Evolutionary conservation across 2,797 vertebrate species (phyloP), one percentile per base, ranked within the genome.

Genomic region (Antennarius maculatus): DNA sequence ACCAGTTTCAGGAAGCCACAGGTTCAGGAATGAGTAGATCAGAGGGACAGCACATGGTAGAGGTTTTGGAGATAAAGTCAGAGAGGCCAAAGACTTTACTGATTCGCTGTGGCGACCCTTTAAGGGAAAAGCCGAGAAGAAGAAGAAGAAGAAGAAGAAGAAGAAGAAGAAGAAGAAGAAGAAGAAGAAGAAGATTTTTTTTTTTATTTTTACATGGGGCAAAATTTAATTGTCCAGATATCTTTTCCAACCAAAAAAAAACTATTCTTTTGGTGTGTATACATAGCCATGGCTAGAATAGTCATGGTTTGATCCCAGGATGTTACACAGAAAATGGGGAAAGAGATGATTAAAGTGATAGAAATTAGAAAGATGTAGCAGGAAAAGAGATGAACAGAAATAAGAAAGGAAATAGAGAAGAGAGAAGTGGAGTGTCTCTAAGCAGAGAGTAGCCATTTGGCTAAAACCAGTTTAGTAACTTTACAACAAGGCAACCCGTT

Each of bases 231-330:
- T 72, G 77, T 87, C 90, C 66, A 77, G 73, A 77, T 85, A 50
- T 80, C 89, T 86, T 93, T 88, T 91, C 92, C 91, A 93, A 91
- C 81, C 92, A 90, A 91, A 91, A 84, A 79, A 76, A 74, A 28
- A 6, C 14, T n/a, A 54, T 62, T 18, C 1, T 85, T 81, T 77
- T 23, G 54, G 85, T 88, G 84, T 72, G 58, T 57, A 69, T 73
- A 81, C 87, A 91, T 82, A 90, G 89, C 78, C 83, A 67, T 39
- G 75, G 82, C 62, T 80, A 66, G 84, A 88, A 91, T 84, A 84
- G 86, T 89, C 80, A 71, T 72, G 71, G 76, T 76, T 92, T 92
- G 93, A 94, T 94, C 94, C 93, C 94, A 93, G 90, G 93, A 91
- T 93, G 92, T 93, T 92, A 92, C 86, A 83, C 74, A 89, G 83